phyloP scores from a whole-genome alignment of 2,113 vertebrate genomes.

The Tychaedon coryphoeus region DNA sequence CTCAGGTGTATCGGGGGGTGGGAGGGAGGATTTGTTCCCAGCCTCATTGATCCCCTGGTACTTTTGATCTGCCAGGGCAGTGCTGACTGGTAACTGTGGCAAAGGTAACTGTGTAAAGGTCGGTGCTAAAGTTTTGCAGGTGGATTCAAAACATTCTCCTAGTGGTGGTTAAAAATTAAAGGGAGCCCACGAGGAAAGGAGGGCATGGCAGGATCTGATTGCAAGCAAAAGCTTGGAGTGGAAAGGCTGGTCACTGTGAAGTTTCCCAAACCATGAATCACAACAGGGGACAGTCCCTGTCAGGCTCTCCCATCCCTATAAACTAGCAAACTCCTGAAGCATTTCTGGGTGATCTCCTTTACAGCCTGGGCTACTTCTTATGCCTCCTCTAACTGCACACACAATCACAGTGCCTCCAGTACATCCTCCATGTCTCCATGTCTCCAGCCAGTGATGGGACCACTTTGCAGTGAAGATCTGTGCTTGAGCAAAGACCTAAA shows the following conservation, averaged over 20 bases:
- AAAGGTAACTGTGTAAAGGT: constrained; percentile 76
- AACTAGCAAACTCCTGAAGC: neutral
- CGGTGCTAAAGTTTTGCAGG: neutral
- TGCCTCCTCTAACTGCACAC: neutral
- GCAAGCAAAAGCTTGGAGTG: neutral
- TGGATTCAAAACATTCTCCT: neutral
- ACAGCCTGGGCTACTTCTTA: neutral
- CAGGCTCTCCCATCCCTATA: neutral
- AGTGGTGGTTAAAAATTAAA: neutral
- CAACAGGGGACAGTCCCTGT: neutral
- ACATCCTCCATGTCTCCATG: neutral
- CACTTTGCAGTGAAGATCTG: neutral
- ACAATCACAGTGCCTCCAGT: neutral
- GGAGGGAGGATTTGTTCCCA: neutral
- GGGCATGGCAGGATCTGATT: neutral
- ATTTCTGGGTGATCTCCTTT: neutral
- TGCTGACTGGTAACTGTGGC: constrained; percentile 28
- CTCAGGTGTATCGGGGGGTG: neutral
- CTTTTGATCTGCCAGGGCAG: constrained; percentile 27
- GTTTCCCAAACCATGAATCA: neutral
- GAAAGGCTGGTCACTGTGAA: neutral
- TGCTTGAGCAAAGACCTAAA: neutral
- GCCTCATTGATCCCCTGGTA: neutral
- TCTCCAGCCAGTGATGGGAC: neutral
- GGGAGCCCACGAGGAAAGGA: neutral